phyloP scores from a whole-genome alignment of 2,888 invertebrate species.

The Syrista parreyssii region DNA sequence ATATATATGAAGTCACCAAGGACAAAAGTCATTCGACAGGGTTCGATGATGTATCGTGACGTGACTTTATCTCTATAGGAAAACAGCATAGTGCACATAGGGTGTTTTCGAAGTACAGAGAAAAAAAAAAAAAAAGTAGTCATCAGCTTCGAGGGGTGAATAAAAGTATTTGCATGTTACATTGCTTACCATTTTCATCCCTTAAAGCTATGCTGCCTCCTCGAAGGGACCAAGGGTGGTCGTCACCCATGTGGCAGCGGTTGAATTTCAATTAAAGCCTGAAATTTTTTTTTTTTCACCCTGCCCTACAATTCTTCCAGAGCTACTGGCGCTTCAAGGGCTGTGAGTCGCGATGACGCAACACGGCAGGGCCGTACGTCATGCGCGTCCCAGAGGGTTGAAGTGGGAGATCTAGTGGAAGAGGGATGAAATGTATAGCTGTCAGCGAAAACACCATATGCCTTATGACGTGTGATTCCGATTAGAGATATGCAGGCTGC shows the following conservation, averaged over 20 bases:
- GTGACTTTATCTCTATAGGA: no score
- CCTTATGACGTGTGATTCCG: conserved; percentile 1
- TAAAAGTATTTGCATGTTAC: not conserved
- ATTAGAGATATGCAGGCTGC: not conserved
- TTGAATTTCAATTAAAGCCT: not conserved
- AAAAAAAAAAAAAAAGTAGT: no score
- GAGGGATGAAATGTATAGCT: not conserved
- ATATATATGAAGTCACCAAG: not conserved
- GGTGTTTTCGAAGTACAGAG: no score
- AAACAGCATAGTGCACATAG: no score
- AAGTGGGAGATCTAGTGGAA: not conserved
- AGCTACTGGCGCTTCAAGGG: not conserved
- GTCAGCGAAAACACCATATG: not conserved
- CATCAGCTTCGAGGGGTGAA: not conserved
- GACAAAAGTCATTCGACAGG: no score
- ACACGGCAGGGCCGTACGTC: not conserved
- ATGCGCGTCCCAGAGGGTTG: not conserved
- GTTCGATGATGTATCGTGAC: no score
- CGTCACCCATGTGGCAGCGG: not conserved
- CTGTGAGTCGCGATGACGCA: not conserved
- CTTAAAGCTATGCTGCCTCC: no score
- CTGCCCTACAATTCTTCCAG: not conserved
- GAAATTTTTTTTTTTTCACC: not conserved
- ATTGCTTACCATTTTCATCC: no score
- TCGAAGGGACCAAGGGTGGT: no score